Evolutionary conservation across 2,888 invertebrate species (phyloP), one percentile per base, ranked within the genome.

Genomic region (Erebia palarica): DNA sequence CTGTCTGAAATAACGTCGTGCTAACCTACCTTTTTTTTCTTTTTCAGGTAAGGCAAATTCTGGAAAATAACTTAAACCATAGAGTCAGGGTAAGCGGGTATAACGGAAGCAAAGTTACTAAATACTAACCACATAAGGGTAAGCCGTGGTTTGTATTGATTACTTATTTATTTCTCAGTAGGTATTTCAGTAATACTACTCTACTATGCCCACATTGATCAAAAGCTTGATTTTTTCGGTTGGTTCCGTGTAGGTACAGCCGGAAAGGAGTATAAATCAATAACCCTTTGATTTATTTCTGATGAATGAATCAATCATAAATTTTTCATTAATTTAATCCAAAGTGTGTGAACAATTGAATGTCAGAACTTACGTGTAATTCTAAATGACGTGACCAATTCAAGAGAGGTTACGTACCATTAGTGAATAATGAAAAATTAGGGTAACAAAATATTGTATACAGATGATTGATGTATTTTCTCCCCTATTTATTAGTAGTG

Each of bases 391-490:
- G 78, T 77, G 78, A 81, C 77, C 70, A 78, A 84, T 81, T 77
- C 69, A 70, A 78, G 76, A 80, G 77, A 80, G 78, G 73, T 82
- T 80, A 81, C 82, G 73, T 83, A 83, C 83, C 81, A 83, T 86
- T 85, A 82, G 77, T 75, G 73, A 65, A 79, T 78, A 80, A 79
- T 73, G 75, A 74, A 76, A 75, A 75, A 65, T 69, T 75, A 75
- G 75, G 82, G 83, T 83, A n/a, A 11, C 72, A 76, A 69, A 18
- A 16, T 42, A 36, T 36, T 36, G 42, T 42, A 42, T 59, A 59
- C 59, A 59, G n/a, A 79, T 86, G 84, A 87, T 88, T 86, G 83
- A 88, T 87, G 74, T 13, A 13, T 61, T 55, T 55, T 42, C 58
- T 65, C 68, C 57, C 70, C 60, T 55, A 14, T 18, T 36, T 65